These are phyloP conservation scores for Drosophila austrosaltans DNA, from an alignment of 2,888 invertebrate genomes.

Conservation along the genomic window DNA sequence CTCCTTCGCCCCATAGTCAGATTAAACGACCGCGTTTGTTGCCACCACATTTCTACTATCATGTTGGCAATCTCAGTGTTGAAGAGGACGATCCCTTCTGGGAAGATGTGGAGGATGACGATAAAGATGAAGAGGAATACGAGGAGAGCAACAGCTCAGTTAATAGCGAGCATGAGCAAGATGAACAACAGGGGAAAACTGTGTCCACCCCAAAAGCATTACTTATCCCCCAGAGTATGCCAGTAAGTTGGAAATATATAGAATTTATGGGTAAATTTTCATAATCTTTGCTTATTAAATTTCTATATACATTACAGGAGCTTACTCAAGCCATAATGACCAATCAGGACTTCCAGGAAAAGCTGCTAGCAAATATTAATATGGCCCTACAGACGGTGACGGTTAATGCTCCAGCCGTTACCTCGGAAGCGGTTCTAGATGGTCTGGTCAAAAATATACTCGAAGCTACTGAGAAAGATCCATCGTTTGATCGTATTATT, in stretches of 20 bases:
- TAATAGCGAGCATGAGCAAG: conserved; percentile 28
- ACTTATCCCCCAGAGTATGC: conserved; percentile 3
- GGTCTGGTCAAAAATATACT: conserved; percentile 80
- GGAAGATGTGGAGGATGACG: conserved; percentile 15
- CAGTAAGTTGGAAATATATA: conserved; percentile 33
- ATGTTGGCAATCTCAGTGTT: conserved; percentile 21
- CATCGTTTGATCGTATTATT: conserved; percentile 80
- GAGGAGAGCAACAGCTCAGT: conserved; percentile 30
- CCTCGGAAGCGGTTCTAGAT: conserved; percentile 72
- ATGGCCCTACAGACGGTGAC: conserved; percentile 61
- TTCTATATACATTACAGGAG: conserved; percentile 50
- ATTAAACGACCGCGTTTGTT: conserved; percentile 57
- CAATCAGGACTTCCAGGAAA: conserved; percentile 77
- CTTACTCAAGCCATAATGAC: conserved; percentile 79
- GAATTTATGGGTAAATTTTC: neutral
- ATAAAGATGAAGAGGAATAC: neutral
- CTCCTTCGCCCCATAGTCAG: conserved; percentile 13
- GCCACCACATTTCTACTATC: conserved; percentile 60
- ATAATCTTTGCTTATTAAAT: neutral
- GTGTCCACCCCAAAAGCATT: neutral
- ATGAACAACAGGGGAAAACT: neutral
- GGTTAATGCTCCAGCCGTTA: conserved; percentile 50
- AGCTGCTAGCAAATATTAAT: conserved; percentile 81
- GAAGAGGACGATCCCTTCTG: neutral
- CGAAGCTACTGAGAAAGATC: conserved; percentile 81